Evolutionary conservation across 2,888 invertebrate genomes (phyloP).

Genomic region (Parnassius orleans): DNA sequence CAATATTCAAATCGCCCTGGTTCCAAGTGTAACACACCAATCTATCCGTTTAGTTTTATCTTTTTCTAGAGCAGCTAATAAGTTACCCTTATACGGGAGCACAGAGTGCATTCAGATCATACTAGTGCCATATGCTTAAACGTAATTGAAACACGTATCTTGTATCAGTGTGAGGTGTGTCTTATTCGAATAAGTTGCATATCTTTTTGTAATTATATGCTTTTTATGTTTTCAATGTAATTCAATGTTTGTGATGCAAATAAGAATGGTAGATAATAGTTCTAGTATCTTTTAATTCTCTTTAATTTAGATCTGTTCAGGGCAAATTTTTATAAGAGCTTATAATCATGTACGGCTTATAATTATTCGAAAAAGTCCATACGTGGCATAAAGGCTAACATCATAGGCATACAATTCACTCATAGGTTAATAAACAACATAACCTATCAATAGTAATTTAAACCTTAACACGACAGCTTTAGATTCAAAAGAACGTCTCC

Average conservation of each 20-base stretch:
- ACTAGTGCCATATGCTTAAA: slow-evolving; percentile 54
- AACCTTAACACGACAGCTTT: too few relatives aligned
- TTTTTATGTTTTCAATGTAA: slow-evolving; percentile 6
- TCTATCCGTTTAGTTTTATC: slow-evolving; percentile 43
- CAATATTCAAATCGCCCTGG: slow-evolving; percentile 12
- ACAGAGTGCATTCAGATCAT: slow-evolving; percentile 59
- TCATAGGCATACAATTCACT: too few relatives aligned
- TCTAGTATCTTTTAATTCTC: neutral
- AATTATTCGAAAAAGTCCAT: too few relatives aligned
- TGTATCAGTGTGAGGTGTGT: slow-evolving; percentile 32
- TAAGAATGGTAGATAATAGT: neutral
- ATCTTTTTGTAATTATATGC: slow-evolving; percentile 17
- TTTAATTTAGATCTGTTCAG: neutral
- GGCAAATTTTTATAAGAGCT: too few relatives aligned
- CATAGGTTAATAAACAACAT: too few relatives aligned
- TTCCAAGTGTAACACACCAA: slow-evolving; percentile 37
- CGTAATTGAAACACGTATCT: slow-evolving; percentile 68
- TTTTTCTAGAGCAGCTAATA: slow-evolving; percentile 62
- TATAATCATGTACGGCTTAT: too few relatives aligned
- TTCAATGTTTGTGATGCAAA: neutral
- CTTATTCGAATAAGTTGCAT: slow-evolving; percentile 25
- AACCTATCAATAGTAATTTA: too few relatives aligned
- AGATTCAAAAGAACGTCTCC: too few relatives aligned
- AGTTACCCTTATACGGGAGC: slow-evolving; percentile 55
- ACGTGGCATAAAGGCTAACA: too few relatives aligned